Conservation (phyloP, 2,113 vertebrate species). For the Raja brachyura region DNA sequence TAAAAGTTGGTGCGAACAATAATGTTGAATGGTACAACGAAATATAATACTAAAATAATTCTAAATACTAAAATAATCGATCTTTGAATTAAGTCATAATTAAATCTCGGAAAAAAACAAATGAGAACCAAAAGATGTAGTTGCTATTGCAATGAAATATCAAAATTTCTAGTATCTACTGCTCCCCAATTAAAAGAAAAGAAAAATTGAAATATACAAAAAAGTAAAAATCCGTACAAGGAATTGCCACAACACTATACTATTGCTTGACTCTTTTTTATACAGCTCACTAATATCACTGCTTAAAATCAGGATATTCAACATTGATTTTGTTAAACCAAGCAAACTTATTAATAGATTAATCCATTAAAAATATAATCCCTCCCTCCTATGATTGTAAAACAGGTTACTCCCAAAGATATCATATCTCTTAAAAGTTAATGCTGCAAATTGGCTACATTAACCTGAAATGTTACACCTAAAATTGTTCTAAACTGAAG, state of each 20-base stretch:
- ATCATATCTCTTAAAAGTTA: conserved; percentile 10
- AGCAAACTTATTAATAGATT: conserved; percentile 22
- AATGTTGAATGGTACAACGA: background rate
- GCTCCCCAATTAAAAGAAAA: background rate
- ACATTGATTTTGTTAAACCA: background rate
- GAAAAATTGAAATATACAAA: too few species aligned
- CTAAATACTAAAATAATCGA: background rate
- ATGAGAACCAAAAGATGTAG: background rate
- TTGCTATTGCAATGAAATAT: background rate
- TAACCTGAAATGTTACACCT: background rate
- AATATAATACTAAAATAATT: background rate
- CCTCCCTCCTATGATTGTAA: background rate
- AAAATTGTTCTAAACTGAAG: conserved; percentile 1
- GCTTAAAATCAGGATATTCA: background rate
- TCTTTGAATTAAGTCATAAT: background rate
- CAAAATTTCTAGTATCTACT: background rate
- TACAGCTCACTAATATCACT: background rate
- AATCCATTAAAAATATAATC: conserved; percentile 21
- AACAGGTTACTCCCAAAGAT: conserved; percentile 5
- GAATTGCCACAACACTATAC: background rate
- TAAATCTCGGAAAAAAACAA: conserved; percentile 8
- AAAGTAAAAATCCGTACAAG: too few species aligned
- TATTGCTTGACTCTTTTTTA: background rate
- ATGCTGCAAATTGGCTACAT: background rate
- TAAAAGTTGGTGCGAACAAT: background rate